Evolutionary conservation across 2,797 vertebrate species (phyloP).

Genomic region (Pampus argenteus): DNA sequence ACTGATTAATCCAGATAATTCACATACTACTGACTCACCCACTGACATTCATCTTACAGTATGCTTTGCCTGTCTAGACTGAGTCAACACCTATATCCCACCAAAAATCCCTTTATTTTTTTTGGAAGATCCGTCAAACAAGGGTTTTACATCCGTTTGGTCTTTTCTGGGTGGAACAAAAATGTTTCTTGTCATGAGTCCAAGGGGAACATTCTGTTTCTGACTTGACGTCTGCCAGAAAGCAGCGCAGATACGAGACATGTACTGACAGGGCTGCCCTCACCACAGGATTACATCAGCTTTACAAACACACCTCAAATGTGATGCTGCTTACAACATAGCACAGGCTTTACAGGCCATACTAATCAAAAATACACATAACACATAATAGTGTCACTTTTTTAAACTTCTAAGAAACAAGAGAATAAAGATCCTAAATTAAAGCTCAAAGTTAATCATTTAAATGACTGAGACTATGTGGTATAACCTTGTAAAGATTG

Average conservation of each 20-base stretch:
- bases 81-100: slow-evolving; percentile 10
- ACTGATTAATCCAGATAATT: slow-evolving; percentile 23
- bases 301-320: slow-evolving; percentile 28
- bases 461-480: slow-evolving; percentile 1
- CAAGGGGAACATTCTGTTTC: slow-evolving; percentile 66
- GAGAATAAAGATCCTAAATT: slow-evolving; percentile 5
- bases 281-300: slow-evolving; percentile 59
- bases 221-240: slow-evolving; percentile 33
- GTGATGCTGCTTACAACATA: slow-evolving; percentile 27
- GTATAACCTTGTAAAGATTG: slow-evolving; percentile 5
- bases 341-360: background rate
- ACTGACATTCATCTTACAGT: slow-evolving; percentile 19
- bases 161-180: slow-evolving; percentile 48
- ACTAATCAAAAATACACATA: slow-evolving; percentile 9
- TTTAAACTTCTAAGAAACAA: slow-evolving; percentile 15
- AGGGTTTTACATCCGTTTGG: slow-evolving; percentile 36
- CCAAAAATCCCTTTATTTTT: slow-evolving; percentile 16
- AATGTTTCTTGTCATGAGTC: slow-evolving; percentile 57
- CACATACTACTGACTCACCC: slow-evolving; percentile 18
- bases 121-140: slow-evolving; percentile 28
- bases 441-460: background rate
- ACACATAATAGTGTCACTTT: background rate
- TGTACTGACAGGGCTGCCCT: slow-evolving; percentile 73
- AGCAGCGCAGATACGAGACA: slow-evolving; percentile 59
- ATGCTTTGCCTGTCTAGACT: slow-evolving; percentile 2